These are phyloP conservation scores for Enteromius viviparus DNA, from an alignment of 2,797 vertebrate species.

Conservation along the genomic window DNA sequence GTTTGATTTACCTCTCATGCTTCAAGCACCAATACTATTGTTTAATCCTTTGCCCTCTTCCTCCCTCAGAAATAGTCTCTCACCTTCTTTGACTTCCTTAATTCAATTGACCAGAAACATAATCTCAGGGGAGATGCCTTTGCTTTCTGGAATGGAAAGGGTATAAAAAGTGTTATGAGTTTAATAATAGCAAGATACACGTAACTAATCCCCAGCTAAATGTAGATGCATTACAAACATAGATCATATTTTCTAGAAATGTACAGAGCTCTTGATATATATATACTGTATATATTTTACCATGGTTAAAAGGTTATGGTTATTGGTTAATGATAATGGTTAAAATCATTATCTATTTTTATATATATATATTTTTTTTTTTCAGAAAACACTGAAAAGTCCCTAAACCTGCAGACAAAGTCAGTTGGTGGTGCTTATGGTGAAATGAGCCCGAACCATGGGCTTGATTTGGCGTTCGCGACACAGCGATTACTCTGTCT, in stretches of 20 bases:
- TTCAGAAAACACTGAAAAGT: not conserved
- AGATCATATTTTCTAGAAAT: not conserved
- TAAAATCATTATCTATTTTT: no score
- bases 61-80: slow-evolving; percentile 9
- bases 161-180: not conserved
- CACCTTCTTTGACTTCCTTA: slow-evolving; percentile 11
- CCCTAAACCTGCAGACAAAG: not conserved
- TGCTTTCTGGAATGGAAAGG: not conserved
- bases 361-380: not conserved
- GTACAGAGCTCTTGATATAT: no score
- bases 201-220: not conserved
- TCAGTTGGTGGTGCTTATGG: not conserved
- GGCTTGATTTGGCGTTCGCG: no score
- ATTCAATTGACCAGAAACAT: slow-evolving; percentile 30
- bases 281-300: no score
- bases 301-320: not conserved
- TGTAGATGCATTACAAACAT: not conserved
- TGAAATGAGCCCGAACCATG: not conserved
- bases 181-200: not conserved
- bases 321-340: no score
- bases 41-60: slow-evolving; percentile 28
- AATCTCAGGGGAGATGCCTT: not conserved
- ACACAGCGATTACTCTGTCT: no score
- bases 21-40: slow-evolving; percentile 10
- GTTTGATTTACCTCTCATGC: slow-evolving; percentile 31